Evolutionary conservation across 2,113 vertebrate species (phyloP).

Genomic region (Aspiorhynchus laticeps): DNA sequence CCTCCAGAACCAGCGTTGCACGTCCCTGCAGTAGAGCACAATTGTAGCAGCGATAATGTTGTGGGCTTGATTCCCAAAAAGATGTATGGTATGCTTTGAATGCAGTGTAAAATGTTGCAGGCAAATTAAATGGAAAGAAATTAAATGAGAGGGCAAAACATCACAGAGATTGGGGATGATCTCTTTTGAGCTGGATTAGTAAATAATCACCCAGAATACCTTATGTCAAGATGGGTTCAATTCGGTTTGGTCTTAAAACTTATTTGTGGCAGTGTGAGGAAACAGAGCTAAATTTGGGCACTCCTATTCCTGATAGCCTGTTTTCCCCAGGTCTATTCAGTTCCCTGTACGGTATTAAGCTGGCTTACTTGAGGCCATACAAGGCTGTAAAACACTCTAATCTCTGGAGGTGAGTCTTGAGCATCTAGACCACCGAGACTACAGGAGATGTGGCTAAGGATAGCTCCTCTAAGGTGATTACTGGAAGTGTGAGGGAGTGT

Average conservation of each 20-base stretch:
- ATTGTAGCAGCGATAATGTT: neutral
- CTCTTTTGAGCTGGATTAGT: neutral
- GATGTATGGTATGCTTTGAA: neutral
- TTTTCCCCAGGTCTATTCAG: neutral
- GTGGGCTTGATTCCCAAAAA: neutral
- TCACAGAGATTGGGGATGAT: neutral
- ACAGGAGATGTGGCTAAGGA: conserved; percentile 62
- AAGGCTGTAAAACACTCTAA: conserved; percentile 8
- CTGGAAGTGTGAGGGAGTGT: conserved; percentile 35
- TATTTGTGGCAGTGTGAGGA: neutral
- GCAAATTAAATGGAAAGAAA: neutral
- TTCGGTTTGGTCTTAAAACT: neutral
- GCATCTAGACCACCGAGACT: conserved; percentile 18
- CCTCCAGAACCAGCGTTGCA: no score
- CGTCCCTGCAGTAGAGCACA: neutral
- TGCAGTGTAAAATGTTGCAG: neutral
- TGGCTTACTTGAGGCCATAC: conserved; percentile 1
- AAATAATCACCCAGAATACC: neutral
- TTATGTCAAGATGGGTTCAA: neutral
- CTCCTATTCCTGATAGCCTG: neutral
- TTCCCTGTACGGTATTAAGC: conserved; percentile 4
- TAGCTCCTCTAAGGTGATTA: conserved; percentile 76
- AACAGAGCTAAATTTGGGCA: neutral
- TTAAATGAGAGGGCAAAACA: neutral
- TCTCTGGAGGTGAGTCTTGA: conserved; percentile 23